Base-by-base conservation (phyloP, 2,113 vertebrate species). In the Sphyrna mokarran region DNA sequence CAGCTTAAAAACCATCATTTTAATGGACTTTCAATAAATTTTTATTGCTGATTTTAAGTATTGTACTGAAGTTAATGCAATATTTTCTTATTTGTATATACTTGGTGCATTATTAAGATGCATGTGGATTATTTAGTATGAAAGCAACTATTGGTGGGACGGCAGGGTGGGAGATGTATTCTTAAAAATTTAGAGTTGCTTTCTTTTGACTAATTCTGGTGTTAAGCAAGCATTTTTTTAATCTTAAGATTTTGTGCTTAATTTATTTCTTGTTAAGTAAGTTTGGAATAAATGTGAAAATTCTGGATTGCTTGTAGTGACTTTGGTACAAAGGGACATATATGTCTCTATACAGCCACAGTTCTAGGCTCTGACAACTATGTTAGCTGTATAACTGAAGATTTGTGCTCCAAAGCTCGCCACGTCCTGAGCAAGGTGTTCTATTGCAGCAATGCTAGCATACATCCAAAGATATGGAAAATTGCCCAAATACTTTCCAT, bases 41-140 rank as follows among this genome's bases (percentile, higher is more conserved):
- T 72, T 54, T 72, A 40, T 72, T 72, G 40, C 18, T 40, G 22
- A 69, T 14, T 10, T 61, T 90, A 61, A n/a, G 37, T 83, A 83
- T 83, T 37, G 78, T 37, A n/a, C 16, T 95, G 37, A 95, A 95
- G 54, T 95, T 76, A 54, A 95, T 95, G 68, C n/a, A 48, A 72
- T 69, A 66, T 16, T n/a, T 61, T 66, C 58, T 94, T 43, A 48
- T 72, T 10, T 72, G 16, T 93, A 40, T 22, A 68, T 76, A 2
- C 37, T 94, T 69, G 22, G 9, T 29, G 23, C 33, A 63, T 91
- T 93, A 37, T 8, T 11, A 66, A 93, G 37, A 66, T 3, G 3
- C 13, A 63, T 20, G 6, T 83, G 37, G 18, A 83, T 40, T 6
- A 83, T 40, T 83, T 37, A 14, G 37, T 37, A 20, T 83, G n/a